phyloP scores from a whole-genome alignment of 2,888 invertebrate species.

The Hirtodrosophila duncani region DNA sequence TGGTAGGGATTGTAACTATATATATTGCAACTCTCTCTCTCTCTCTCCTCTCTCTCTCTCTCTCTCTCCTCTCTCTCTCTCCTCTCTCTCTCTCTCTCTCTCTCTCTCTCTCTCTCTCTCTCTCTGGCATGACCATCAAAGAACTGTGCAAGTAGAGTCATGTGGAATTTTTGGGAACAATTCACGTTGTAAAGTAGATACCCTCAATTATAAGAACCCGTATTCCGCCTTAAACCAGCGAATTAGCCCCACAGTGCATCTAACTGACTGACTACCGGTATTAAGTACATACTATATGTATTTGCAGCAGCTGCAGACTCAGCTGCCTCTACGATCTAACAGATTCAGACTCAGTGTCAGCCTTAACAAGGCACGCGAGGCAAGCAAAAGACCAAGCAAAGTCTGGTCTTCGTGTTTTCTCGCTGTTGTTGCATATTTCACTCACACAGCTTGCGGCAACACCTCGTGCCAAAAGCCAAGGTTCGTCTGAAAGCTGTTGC shows the following conservation, averaged over 20 bases:
- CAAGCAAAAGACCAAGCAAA: constrained; percentile 2
- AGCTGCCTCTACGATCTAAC: constrained; percentile 12
- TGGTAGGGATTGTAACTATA: no score
- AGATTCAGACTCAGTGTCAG: constrained; percentile 26
- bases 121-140: neutral
- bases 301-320: constrained; percentile 26
- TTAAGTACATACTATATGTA: constrained; percentile 36
- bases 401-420: constrained; percentile 62
- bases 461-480: constrained; percentile 50
- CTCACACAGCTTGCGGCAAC: constrained; percentile 72
- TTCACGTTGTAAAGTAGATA: no score
- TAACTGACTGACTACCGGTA: constrained; percentile 61
- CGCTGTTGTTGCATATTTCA: constrained; percentile 72
- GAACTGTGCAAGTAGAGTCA: neutral
- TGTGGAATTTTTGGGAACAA: no score
- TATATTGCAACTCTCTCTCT: neutral
- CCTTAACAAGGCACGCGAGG: constrained; percentile 47
- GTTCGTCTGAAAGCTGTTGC: constrained; percentile 26
- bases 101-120: neutral
- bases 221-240: no score
- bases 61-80: neutral
- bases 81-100: neutral
- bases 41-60: neutral
- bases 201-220: no score
- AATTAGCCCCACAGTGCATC: constrained; percentile 21